A percentile compares a stretch with the other conserved stretches of the same genome.
These are phyloP conservation scores for Eufriesea mexicana DNA, from an alignment of 1,140 invertebrate species.

Conservation along the genomic window DNA sequence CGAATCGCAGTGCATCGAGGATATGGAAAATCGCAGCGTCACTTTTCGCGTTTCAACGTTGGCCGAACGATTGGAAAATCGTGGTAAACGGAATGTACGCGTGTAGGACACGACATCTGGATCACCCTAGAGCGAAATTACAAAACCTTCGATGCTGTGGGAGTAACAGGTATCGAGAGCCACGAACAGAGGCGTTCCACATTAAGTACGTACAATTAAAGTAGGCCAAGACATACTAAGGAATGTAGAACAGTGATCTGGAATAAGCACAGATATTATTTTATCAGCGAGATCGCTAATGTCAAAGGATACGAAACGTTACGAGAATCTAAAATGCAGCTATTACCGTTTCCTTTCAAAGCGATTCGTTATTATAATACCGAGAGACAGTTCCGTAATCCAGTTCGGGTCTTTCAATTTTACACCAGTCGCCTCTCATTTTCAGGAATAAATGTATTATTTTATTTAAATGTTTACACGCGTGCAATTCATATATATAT, in stretches of 20 bases:
- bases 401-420: no score
- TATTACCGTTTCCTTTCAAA: background rate
- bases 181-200: conserved; percentile 9
- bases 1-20: no score
- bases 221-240: conserved; percentile 17
- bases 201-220: conserved; percentile 6
- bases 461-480: no score
- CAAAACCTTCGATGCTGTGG: conserved; percentile 8
- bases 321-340: background rate
- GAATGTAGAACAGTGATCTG: conserved; percentile 10
- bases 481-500: no score
- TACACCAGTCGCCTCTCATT: no score
- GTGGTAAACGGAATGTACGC: background rate
- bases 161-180: conserved; percentile 26
- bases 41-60: no score
- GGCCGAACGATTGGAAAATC: background rate
- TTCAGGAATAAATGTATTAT: no score
- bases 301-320: background rate
- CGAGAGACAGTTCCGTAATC: no score
- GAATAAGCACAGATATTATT: conserved; percentile 15
- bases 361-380: background rate
- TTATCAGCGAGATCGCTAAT: background rate
- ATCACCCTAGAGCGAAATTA: conserved; percentile 1
- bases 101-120: background rate
- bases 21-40: background rate